Evolutionary conservation across 2,797 vertebrate genomes (phyloP).

Genomic region (Pristis pectinata): DNA sequence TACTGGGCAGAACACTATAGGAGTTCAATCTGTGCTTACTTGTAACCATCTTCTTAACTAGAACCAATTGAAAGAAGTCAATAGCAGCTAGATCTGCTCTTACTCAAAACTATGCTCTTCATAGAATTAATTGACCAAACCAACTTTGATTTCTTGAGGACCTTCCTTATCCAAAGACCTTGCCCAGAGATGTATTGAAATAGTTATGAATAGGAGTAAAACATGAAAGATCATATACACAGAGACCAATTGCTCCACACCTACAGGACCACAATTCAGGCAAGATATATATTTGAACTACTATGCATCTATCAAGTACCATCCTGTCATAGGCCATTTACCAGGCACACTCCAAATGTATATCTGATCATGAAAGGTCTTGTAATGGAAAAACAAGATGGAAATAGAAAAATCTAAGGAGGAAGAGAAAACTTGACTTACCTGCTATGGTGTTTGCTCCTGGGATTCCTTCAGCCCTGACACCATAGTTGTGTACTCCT

Average conservation of each 20-base stretch:
- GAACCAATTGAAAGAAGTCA: too few species aligned
- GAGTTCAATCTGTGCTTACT: too few species aligned
- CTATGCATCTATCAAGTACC: background rate
- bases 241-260: background rate
- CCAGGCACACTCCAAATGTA: background rate
- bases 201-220: background rate
- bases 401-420: background rate
- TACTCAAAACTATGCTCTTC: background rate
- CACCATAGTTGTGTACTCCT: too few species aligned
- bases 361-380: background rate
- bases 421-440: background rate
- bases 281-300: background rate
- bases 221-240: background rate
- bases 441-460: background rate
- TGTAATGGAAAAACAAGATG: background rate
- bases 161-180: background rate
- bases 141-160: background rate
- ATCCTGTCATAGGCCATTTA: background rate
- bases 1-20: too few species aligned
- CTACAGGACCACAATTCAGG: background rate
- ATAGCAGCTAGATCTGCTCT: background rate
- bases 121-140: background rate
- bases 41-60: too few species aligned
- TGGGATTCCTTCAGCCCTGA: too few species aligned
- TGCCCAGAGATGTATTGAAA: background rate